Percentiles rank a stretch among this genome's conserved stretches.
These are phyloP conservation scores for Exaiptasia diaphana DNA, from an alignment of 64 coral and sea anemone genomes.

Conservation along the genomic window DNA sequence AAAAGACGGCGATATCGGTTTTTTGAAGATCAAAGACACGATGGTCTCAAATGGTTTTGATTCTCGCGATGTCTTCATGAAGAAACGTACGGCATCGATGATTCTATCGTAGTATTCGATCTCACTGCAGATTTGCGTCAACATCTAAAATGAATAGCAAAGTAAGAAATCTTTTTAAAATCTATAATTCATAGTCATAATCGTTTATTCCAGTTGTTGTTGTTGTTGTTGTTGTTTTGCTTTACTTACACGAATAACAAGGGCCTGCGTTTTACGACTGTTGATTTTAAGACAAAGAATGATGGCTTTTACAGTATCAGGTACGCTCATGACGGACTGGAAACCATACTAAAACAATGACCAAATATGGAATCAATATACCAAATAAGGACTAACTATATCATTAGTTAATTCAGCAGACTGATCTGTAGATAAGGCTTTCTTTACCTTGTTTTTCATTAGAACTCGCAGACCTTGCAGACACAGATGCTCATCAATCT, in stretches of 20 bases:
- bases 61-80: conserved; percentile 62
- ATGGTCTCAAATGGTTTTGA: conserved; percentile 73
- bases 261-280: conserved; percentile 85
- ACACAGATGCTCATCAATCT: conserved; percentile 99
- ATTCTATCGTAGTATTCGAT: conserved; percentile 67
- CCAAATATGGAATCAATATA: not conserved
- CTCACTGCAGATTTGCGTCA: conserved; percentile 74
- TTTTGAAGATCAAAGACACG: conserved; percentile 68
- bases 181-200: not conserved
- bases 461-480: conserved; percentile 85
- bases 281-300: conserved; percentile 86
- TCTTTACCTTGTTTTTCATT: conserved; percentile 98
- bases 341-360: conserved; percentile 74
- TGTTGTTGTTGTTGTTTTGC: not conserved
- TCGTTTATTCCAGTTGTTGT: not conserved
- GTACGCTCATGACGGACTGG: conserved; percentile 82
- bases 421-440: not conserved
- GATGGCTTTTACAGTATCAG: conserved; percentile 60
- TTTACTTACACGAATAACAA: conserved; percentile 83
- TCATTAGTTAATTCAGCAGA: no score
- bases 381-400: not conserved
- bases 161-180: not conserved
- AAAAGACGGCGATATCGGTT: conserved; percentile 79
- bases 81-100: conserved; percentile 81
- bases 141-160: conserved; percentile 35